Conservation (phyloP, 1,140 invertebrate genomes). For the Halesus radiatus region DNA sequence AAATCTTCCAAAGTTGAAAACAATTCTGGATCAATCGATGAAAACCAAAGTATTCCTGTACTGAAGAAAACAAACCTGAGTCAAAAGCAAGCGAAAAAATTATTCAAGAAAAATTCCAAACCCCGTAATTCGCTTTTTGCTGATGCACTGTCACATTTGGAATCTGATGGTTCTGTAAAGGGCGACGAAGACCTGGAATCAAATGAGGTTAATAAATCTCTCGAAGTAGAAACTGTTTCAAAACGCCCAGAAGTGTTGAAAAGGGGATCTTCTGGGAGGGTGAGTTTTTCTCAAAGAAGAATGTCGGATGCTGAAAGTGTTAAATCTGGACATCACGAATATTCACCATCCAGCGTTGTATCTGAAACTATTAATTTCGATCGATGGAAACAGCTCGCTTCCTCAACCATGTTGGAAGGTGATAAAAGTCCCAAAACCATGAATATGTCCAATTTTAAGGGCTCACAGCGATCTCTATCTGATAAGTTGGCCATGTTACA, state of each 20-base stretch:
- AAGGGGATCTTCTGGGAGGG: not conserved
- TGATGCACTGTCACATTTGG: slow-evolving; percentile 44
- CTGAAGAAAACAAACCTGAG: not conserved
- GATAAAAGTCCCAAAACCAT: slow-evolving; percentile 42
- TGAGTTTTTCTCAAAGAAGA: slow-evolving; percentile 5
- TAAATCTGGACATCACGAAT: slow-evolving; percentile 25
- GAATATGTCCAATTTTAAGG: not conserved
- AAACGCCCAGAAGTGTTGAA: not conserved
- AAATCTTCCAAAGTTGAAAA: slow-evolving; percentile 9
- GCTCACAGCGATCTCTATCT: not conserved
- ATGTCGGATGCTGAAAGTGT: slow-evolving; percentile 40
- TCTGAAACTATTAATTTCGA: slow-evolving; percentile 54
- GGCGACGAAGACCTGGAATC: slow-evolving; percentile 21
- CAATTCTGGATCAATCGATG: slow-evolving; percentile 14
- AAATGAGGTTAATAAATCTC: not conserved
- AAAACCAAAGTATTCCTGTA: slow-evolving; percentile 7
- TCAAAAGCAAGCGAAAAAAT: slow-evolving; percentile 18
- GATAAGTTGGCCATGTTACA: slow-evolving; percentile 4
- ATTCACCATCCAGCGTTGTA: slow-evolving; percentile 39
- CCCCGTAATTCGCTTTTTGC: slow-evolving; percentile 42
- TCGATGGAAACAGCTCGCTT: slow-evolving; percentile 45
- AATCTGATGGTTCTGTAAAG: slow-evolving; percentile 24
- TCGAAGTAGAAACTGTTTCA: not conserved
- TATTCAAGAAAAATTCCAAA: slow-evolving; percentile 24
- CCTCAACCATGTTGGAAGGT: slow-evolving; percentile 47